phyloP scores from a whole-genome alignment of 2,797 vertebrate species.

The Aplochiton taeniatus region DNA sequence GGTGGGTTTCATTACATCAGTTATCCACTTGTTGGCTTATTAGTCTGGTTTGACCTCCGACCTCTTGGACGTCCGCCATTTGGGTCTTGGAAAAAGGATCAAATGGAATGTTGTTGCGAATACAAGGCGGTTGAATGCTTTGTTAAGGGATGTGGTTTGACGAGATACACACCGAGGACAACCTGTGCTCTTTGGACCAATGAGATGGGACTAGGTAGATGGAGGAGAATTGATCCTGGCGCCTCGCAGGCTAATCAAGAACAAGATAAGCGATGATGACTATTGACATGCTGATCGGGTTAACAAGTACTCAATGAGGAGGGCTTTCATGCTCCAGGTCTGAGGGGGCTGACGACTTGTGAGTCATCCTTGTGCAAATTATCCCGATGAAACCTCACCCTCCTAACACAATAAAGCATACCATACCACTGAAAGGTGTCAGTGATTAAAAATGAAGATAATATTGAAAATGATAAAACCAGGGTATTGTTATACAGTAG shows the following conservation, averaged over 20 bases:
- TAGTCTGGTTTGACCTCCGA: constrained; percentile 47
- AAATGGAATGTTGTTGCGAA: constrained; percentile 2
- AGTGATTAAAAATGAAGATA: no score
- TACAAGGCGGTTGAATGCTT: constrained; percentile 4
- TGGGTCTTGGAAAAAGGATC: background rate
- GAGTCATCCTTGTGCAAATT: constrained; percentile 27
- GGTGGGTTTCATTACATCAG: no score
- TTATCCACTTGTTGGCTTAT: constrained; percentile 15
- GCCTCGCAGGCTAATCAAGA: constrained; percentile 69
- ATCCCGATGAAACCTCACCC: constrained; percentile 1
- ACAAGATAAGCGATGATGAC: constrained; percentile 70
- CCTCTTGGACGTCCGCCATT: constrained; percentile 20
- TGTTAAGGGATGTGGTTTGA: background rate
- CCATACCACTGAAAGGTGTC: no score
- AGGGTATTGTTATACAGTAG: no score
- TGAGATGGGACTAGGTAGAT: constrained; percentile 57
- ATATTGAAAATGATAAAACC: no score
- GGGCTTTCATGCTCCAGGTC: constrained; percentile 59
- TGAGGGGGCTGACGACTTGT: constrained; percentile 21
- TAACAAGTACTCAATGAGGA: constrained; percentile 56
- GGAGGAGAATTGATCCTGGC: constrained; percentile 70
- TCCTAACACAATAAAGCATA: background rate
- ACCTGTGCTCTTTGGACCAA: constrained; percentile 55
- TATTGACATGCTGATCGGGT: constrained; percentile 72
- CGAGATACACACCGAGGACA: constrained; percentile 26